phyloP scores from a whole-genome alignment of 2,797 vertebrate species.

The Podargus strigoides region DNA sequence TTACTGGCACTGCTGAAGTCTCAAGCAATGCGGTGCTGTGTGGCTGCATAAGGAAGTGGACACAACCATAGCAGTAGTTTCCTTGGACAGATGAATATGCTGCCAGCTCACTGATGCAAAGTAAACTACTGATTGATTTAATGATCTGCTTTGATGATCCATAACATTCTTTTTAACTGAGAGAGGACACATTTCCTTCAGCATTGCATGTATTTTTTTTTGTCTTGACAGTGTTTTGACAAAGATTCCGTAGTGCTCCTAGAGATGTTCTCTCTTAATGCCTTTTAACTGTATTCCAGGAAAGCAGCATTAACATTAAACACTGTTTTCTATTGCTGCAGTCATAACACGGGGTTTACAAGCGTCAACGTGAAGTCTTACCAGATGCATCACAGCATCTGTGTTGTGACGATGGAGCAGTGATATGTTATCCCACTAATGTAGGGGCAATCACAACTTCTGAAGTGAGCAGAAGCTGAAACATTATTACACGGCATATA shows the following conservation, averaged over 20 bases:
- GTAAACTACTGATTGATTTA: background rate
- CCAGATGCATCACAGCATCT: constrained; percentile 37
- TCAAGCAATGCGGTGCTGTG: background rate
- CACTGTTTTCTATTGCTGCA: constrained; percentile 23
- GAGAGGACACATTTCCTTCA: background rate
- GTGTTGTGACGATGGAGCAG: background rate
- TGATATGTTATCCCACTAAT: background rate
- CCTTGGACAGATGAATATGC: background rate
- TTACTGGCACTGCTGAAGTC: constrained; percentile 1
- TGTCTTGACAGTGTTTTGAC: constrained; percentile 31
- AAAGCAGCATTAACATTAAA: constrained; percentile 12
- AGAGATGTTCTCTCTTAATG: background rate
- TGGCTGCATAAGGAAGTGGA: background rate
- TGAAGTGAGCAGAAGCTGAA: constrained; percentile 1
- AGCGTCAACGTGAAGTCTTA: background rate
- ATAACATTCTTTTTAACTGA: background rate
- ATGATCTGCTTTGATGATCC: background rate
- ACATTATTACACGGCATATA: background rate
- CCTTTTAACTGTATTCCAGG: background rate
- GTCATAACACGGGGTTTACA: constrained; percentile 23
- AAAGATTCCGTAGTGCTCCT: background rate
- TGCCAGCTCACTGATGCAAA: background rate
- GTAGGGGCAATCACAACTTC: background rate
- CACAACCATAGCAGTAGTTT: background rate
- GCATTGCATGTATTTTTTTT: background rate